phyloP scores from a whole-genome alignment of 2,797 vertebrate species.

The Spondyliosoma cantharus region DNA sequence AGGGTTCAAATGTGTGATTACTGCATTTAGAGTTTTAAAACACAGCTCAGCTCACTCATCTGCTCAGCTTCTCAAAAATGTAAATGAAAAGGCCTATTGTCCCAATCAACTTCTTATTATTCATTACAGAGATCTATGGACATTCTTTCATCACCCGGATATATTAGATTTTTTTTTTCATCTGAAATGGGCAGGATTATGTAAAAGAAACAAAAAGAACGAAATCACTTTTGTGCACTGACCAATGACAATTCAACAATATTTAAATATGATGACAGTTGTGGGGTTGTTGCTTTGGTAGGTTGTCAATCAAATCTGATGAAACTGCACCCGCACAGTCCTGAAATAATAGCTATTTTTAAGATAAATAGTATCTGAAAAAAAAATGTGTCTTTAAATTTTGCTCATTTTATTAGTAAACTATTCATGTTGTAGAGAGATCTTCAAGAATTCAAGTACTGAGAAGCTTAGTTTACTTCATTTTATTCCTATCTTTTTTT shows the following conservation, averaged over 20 bases:
- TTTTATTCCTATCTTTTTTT: background rate
- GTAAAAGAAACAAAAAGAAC: too few relatives aligned
- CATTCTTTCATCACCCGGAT: background rate
- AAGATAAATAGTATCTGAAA: too few relatives aligned
- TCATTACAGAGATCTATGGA: too few relatives aligned
- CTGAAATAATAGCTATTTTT: too few relatives aligned
- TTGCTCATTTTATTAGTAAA: background rate
- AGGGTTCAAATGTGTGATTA: background rate
- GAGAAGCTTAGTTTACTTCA: fast-evolving
- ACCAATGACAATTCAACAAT: background rate
- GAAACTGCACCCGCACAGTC: background rate
- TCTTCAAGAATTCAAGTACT: background rate
- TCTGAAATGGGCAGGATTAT: background rate
- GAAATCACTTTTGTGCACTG: too few relatives aligned
- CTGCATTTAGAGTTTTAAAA: background rate
- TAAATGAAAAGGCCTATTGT: background rate
- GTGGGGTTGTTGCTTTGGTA: background rate
- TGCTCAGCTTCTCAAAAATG: background rate
- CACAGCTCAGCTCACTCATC: too few relatives aligned
- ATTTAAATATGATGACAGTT: background rate
- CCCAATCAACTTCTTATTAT: background rate
- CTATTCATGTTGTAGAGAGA: background rate
- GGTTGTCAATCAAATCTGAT: background rate
- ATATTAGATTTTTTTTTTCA: background rate
- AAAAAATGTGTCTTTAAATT: too few relatives aligned